Conservation (phyloP, 2,113 vertebrate genomes). For the Tetraodon nigroviridis region DNA sequence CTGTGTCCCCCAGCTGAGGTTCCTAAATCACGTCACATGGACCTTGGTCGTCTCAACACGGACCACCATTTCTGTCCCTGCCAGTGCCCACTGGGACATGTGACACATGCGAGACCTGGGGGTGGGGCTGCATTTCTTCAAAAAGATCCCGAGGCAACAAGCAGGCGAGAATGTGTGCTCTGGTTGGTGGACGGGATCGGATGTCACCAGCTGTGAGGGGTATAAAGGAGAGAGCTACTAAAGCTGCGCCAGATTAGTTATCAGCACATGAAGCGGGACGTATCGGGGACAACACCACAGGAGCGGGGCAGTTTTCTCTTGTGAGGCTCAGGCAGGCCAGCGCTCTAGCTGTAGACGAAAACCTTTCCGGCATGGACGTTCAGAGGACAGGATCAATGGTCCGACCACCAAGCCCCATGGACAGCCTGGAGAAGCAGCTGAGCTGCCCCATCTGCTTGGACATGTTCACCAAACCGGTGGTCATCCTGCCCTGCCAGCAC, state of each 20-base stretch:
- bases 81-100: constrained; percentile 53
- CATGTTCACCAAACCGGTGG: constrained; percentile 96
- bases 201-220: constrained; percentile 61
- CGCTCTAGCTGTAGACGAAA: not conserved
- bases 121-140: constrained; percentile 59
- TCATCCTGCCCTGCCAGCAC: constrained; percentile 97
- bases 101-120: constrained; percentile 44
- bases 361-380: constrained; percentile 67
- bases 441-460: constrained; percentile 98
- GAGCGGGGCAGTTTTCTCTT: not conserved
- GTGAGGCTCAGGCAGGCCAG: constrained; percentile 1
- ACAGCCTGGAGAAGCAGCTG: constrained; percentile 94
- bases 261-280: constrained; percentile 16
- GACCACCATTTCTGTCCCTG: constrained; percentile 29
- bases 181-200: constrained; percentile 52
- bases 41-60: constrained; percentile 56
- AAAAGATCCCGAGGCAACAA: constrained; percentile 64
- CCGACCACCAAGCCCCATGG: constrained; percentile 78
- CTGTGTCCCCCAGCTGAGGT: not conserved
- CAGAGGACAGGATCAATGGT: constrained; percentile 72
- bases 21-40: constrained; percentile 51
- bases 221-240: constrained; percentile 69
- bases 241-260: constrained; percentile 57
- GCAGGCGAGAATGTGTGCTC: constrained; percentile 65
- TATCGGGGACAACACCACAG: constrained; percentile 1